Evolutionary conservation across 2,888 invertebrate genomes (phyloP).

Genomic region (Amaurobius ferox): DNA sequence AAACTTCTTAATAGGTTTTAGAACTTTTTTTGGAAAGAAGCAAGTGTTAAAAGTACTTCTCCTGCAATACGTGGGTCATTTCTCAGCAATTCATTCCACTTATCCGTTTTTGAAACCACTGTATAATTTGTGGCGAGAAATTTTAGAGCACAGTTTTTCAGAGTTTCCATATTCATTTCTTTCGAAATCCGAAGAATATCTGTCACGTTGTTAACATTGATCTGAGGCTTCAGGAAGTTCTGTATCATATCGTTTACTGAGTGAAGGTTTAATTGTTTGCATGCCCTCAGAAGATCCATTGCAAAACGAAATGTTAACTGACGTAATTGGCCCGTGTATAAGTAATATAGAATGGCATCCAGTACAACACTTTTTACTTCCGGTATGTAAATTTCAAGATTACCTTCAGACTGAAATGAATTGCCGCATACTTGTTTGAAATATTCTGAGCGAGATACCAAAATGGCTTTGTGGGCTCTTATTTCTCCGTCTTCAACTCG

Average conservation of each 20-base stretch:
- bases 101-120: slow-evolving; percentile 17
- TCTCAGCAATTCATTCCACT: slow-evolving; percentile 33
- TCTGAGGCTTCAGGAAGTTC: slow-evolving; percentile 8
- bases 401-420: neutral
- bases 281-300: slow-evolving; percentile 26
- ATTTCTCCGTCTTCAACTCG: neutral
- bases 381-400: slow-evolving; percentile 13
- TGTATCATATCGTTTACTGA: neutral
- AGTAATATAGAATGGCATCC: slow-evolving; percentile 37
- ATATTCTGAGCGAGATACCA: slow-evolving; percentile 41
- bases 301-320: slow-evolving; percentile 19
- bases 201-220: slow-evolving; percentile 36
- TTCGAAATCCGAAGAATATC: slow-evolving; percentile 26
- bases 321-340: slow-evolving; percentile 38
- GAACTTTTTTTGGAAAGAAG: slow-evolving; percentile 38
- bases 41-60: slow-evolving; percentile 32
- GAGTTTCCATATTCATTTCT: neutral
- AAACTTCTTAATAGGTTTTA: too few species aligned
- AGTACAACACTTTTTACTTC: slow-evolving; percentile 16
- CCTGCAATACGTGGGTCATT: slow-evolving; percentile 36
- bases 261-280: neutral
- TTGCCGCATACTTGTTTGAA: slow-evolving; percentile 20
- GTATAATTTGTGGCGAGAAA: slow-evolving; percentile 21
- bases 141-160: slow-evolving; percentile 31
- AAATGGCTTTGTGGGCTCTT: slow-evolving; percentile 19